Evolutionary conservation across 2,797 vertebrate genomes (phyloP), one percentile per base, ranked within the genome.

Genomic region (Caiman crocodilus): DNA sequence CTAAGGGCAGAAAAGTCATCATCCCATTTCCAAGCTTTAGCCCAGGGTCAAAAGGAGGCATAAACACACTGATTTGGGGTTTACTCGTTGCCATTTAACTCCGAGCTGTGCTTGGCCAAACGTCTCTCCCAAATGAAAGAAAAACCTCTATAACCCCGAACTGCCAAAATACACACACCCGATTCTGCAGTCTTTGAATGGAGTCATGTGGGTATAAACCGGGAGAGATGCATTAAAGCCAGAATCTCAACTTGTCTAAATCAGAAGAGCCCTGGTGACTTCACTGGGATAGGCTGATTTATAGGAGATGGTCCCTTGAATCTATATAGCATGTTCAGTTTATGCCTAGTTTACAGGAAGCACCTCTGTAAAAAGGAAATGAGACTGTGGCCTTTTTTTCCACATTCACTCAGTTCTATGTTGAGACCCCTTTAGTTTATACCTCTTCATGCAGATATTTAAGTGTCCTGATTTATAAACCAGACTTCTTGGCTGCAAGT

Each of bases 11-110:
- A 71, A 88, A 92, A 67, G 84, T 59, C 90, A 90, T 76, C 79
- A 65, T 85, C 94, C 60, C 79, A 93, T 91, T 96, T 90, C 82
- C 83, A 32, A 55, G 75, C 90, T 91, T 91, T 85, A 83, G 78
- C 42, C 92, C 79, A 88, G 85, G 74, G 55, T 84, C 32, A 90
- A 89, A 90, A 60, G 4, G 50, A 85, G 35, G 35, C 6, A 8
- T 73, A 50, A 73, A 73, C 35, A 73, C 14, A 42, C 32, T 71
- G 23, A 73, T 73, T 73, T 50, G 8, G 42, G 42, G 42, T 50
- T 50, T 50, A 73, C 23, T 73, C 23, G 50, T 50, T 35, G 8
- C 25, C 9, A 50, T 73, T 73, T 23, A 10, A 35, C 50, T 73
- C 69, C 35, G 13, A 73, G 7, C 23, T 50, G 14, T 73, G 50